These are phyloP conservation scores for Embiotoca jacksoni DNA, from an alignment of 2,113 vertebrate species.

Conservation along the genomic window DNA sequence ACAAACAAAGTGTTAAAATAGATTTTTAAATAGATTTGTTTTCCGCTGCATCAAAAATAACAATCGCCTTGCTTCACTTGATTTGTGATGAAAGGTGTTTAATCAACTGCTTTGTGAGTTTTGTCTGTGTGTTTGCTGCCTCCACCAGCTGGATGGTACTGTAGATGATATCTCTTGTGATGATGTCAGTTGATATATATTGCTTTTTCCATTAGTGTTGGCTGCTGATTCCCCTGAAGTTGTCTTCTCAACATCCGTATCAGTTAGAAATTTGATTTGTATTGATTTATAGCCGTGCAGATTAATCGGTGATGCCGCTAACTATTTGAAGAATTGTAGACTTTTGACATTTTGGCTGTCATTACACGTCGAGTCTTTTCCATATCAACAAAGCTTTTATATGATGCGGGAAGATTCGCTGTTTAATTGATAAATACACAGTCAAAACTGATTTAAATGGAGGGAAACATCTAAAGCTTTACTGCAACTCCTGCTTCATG, in stretches of 20 bases:
- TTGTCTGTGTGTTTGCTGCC: slow-evolving; percentile 6
- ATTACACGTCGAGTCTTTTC: slow-evolving; percentile 5
- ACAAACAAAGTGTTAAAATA: background rate
- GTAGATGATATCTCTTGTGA: slow-evolving; percentile 11
- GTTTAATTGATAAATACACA: slow-evolving; percentile 3
- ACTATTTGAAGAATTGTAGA: slow-evolving; percentile 14
- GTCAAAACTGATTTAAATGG: background rate
- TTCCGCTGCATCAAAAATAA: background rate
- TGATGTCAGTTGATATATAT: slow-evolving; percentile 26
- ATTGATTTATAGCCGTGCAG: slow-evolving; percentile 23
- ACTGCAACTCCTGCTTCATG: slow-evolving; percentile 1
- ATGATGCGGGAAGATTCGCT: background rate
- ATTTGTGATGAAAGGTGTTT: slow-evolving; percentile 18
- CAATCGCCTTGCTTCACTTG: background rate
- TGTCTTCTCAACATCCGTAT: slow-evolving; percentile 6
- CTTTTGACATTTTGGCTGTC: background rate
- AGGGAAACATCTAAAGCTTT: background rate
- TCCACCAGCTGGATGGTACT: background rate
- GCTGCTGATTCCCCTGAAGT: slow-evolving; percentile 37
- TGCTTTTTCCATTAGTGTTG: slow-evolving; percentile 13
- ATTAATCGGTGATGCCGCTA: slow-evolving; percentile 19
- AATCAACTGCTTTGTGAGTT: background rate
- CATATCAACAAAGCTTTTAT: background rate
- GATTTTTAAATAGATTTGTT: background rate
- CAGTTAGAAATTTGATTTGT: slow-evolving; percentile 13